Evolutionary conservation across 2,797 vertebrate species (phyloP).

Genomic region (Microchirus variegatus): DNA sequence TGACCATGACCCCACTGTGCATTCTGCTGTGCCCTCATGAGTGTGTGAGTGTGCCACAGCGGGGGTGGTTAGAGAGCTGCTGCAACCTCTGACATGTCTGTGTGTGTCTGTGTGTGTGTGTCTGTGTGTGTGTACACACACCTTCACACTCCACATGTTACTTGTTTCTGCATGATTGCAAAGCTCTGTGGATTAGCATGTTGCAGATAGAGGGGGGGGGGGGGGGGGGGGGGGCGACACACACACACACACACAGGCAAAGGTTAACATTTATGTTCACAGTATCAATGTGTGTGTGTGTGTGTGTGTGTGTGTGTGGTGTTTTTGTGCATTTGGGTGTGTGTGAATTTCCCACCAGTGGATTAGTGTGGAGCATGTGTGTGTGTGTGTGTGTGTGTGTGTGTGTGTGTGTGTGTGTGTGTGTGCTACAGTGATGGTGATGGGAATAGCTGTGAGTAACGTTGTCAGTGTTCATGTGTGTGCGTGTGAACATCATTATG

Average conservation of each 20-base stretch:
- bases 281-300: slow-evolving; percentile 37
- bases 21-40: slow-evolving; percentile 62
- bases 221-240: too few species aligned
- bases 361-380: slow-evolving; percentile 50
- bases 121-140: slow-evolving; percentile 17
- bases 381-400: slow-evolving; percentile 20
- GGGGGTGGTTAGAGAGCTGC: slow-evolving; percentile 59
- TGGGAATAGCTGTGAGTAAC: slow-evolving; percentile 51
- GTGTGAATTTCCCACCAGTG: slow-evolving; percentile 42
- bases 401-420: slow-evolving; percentile 25
- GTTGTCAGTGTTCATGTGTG: slow-evolving; percentile 25
- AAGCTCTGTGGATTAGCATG: slow-evolving; percentile 55
- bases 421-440: slow-evolving; percentile 25
- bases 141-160: slow-evolving; percentile 30
- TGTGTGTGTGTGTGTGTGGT: neutral
- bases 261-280: slow-evolving; percentile 38
- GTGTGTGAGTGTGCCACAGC: slow-evolving; percentile 55
- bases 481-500: slow-evolving; percentile 52
- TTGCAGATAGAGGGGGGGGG: slow-evolving; percentile 15
- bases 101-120: slow-evolving; percentile 6
- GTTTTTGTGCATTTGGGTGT: neutral
- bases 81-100: slow-evolving; percentile 57
- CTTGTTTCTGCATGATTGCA: slow-evolving; percentile 40
- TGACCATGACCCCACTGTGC: slow-evolving; percentile 72
- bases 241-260: neutral